Evolutionary conservation across 2,888 invertebrate genomes (phyloP).

Genomic region (Pseudococcus longispinus): DNA sequence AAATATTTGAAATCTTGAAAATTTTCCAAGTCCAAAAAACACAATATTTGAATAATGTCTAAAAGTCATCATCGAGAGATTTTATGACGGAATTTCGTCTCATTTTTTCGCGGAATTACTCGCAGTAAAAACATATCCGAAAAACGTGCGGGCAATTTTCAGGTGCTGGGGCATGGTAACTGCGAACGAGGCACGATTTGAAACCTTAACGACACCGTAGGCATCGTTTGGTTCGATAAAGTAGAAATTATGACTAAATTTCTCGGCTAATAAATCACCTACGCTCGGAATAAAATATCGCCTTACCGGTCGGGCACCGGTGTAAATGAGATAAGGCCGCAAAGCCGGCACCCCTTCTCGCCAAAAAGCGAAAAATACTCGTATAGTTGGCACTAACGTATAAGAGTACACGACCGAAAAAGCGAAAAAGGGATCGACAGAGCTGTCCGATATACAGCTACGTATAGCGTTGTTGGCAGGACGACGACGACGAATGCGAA

Average conservation of each 20-base stretch:
- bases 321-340: neutral
- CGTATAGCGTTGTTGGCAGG: neutral
- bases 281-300: neutral
- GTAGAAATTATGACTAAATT: slow-evolving; percentile 30
- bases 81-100: too few species aligned
- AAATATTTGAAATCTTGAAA: too few species aligned
- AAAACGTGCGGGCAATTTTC: too few species aligned
- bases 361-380: neutral
- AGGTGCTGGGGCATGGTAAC: too few species aligned
- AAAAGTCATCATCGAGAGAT: too few species aligned
- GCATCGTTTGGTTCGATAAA: neutral
- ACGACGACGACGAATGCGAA: neutral
- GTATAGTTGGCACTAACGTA: neutral
- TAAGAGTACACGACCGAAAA: neutral
- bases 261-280: neutral
- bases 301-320: neutral
- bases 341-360: neutral
- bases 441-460: neutral
- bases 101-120: too few species aligned
- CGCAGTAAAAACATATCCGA: too few species aligned
- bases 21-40: too few species aligned
- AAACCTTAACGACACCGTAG: neutral
- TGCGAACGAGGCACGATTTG: too few species aligned
- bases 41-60: too few species aligned
- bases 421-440: neutral